phyloP scores from a whole-genome alignment of 2,113 vertebrate species.

The Xiphophorus maculatus region DNA sequence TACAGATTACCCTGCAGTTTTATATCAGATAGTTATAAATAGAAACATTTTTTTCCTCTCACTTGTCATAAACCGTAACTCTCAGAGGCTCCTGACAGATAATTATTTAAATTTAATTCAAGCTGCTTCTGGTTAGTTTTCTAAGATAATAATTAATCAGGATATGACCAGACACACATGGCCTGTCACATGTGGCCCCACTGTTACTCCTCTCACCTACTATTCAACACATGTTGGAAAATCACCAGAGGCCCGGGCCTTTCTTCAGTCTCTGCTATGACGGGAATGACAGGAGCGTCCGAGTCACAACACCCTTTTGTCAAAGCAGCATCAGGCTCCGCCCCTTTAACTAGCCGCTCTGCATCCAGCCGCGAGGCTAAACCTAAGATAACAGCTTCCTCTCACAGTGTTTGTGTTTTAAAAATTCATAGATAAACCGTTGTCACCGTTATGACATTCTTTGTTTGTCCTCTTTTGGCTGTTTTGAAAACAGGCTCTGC shows the following conservation, averaged over 20 bases:
- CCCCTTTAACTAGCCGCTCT: conserved; percentile 43
- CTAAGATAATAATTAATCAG: conserved; percentile 23
- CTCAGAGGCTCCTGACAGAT: not conserved
- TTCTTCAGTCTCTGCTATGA: conserved; percentile 38
- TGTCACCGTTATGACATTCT: not conserved
- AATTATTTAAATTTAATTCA: conserved; percentile 9
- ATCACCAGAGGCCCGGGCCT: conserved; percentile 22
- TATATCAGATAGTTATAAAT: not conserved
- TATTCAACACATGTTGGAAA: conserved; percentile 20
- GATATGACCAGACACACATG: conserved; percentile 4
- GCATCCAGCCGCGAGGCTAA: conserved; percentile 5
- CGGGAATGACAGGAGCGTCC: conserved; percentile 55
- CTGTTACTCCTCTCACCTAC: not conserved
- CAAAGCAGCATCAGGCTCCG: conserved; percentile 3
- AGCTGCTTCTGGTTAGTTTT: not conserved
- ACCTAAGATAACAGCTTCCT: not conserved
- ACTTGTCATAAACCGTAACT: not conserved
- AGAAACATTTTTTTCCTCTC: not conserved
- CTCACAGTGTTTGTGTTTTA: conserved; percentile 9
- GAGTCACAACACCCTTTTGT: conserved; percentile 38
- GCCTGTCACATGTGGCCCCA: not conserved
- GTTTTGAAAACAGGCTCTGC: not conserved
- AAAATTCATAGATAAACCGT: not conserved
- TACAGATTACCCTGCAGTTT: too few relatives aligned
- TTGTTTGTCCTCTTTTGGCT: not conserved